A percentile compares a stretch with the other conserved stretches of the same genome.
Evolutionary conservation across 2,113 vertebrate species (phyloP).

Genomic region (Indicator indicator): DNA sequence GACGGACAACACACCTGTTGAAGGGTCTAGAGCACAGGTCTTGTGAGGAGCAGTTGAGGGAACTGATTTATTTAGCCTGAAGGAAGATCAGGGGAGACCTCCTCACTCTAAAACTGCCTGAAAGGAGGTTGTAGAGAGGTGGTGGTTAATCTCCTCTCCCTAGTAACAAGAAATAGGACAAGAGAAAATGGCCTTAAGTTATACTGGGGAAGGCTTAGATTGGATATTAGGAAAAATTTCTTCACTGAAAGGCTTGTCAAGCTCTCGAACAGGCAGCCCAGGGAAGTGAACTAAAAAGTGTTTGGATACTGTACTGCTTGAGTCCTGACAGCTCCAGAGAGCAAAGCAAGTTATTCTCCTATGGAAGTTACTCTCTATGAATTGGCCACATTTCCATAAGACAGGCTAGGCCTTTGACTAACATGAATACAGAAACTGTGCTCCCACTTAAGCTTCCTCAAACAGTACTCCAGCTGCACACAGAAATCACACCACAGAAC

Average conservation of each 20-base stretch:
- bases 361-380: not conserved
- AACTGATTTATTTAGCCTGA: too few relatives aligned
- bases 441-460: slow-evolving; percentile 39
- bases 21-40: too few relatives aligned
- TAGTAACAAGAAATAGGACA: too few relatives aligned
- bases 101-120: too few relatives aligned
- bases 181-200: too few relatives aligned
- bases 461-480: slow-evolving; percentile 24
- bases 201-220: too few relatives aligned
- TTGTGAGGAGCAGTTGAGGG: too few relatives aligned
- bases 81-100: too few relatives aligned
- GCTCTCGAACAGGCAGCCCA: not conserved
- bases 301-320: not conserved
- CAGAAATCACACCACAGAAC: not conserved
- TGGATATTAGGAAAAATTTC: too few relatives aligned
- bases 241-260: not conserved
- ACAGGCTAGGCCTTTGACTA: not conserved
- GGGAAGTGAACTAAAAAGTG: not conserved
- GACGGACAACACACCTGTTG: too few relatives aligned
- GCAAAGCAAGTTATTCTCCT: not conserved
- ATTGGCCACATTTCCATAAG: not conserved
- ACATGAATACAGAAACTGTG: not conserved
- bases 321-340: not conserved
- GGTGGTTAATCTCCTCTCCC: too few relatives aligned
- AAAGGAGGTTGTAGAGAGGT: too few relatives aligned